Evolutionary conservation across 1,140 invertebrate genomes (phyloP).

Genomic region (Pseudomyrmex pallidus): DNA sequence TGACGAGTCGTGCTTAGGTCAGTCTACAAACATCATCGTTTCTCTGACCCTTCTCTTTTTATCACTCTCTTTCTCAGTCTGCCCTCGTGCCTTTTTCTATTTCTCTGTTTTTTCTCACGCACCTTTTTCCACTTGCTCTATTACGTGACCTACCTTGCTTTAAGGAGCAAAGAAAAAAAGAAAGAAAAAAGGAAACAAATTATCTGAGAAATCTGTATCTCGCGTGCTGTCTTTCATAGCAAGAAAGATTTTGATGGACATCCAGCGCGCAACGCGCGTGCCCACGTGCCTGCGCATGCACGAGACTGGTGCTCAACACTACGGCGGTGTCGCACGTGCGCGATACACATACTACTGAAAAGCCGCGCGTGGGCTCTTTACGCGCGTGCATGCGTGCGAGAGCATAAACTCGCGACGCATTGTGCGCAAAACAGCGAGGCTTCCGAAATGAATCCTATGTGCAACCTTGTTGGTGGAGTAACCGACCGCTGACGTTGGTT

Average conservation of each 20-base stretch:
- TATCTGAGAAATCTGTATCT: neutral
- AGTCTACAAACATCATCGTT: slow-evolving; percentile 31
- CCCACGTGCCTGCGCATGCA: slow-evolving; percentile 29
- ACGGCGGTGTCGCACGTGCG: slow-evolving; percentile 25
- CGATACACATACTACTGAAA: neutral
- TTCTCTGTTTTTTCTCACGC: slow-evolving; percentile 4
- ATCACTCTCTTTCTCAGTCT: slow-evolving; percentile 18
- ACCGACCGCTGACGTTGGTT: slow-evolving; percentile 65
- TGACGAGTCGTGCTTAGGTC: slow-evolving; percentile 63
- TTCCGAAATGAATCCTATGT: slow-evolving; percentile 53
- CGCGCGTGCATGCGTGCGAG: neutral
- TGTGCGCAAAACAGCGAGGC: neutral
- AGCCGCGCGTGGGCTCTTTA: neutral
- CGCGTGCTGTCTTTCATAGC: neutral
- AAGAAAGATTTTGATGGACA: neutral
- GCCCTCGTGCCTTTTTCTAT: neutral
- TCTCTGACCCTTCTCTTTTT: neutral
- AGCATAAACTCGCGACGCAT: neutral
- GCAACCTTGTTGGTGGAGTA: slow-evolving; percentile 42
- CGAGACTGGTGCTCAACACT: neutral
- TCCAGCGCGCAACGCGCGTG: neutral
- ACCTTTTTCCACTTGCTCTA: neutral
- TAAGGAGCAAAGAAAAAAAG: slow-evolving; percentile 4
- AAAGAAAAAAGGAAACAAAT: slow-evolving; percentile 15
- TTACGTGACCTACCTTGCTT: neutral